Percentiles rank a stretch among this genome's conserved stretches.
Conservation (phyloP, 2,888 invertebrate species). For the Trichacis sp. region DNA sequence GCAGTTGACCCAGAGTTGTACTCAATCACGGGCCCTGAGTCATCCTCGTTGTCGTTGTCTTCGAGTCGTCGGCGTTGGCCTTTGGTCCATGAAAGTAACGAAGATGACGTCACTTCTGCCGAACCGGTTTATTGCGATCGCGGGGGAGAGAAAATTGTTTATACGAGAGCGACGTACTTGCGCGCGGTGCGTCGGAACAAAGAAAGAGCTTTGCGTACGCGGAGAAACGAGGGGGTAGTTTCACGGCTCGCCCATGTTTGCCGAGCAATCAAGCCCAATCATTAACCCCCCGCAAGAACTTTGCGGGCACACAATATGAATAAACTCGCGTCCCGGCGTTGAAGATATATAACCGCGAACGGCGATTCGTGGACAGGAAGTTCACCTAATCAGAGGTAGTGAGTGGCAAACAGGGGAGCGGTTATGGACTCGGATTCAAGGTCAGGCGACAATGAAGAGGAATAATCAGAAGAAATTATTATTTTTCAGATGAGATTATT, state of each 20-base stretch:
- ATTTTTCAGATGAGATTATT: too few relatives aligned
- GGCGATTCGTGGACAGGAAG: conserved; percentile 66
- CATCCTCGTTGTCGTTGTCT: conserved; percentile 42
- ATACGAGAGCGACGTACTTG: neutral
- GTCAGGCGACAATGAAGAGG: neutral
- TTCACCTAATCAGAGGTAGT: conserved; percentile 69
- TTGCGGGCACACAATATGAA: conserved; percentile 29
- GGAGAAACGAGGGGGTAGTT: conserved; percentile 38
- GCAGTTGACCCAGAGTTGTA: conserved; percentile 62
- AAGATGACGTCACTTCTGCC: neutral
- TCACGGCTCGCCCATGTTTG: conserved; percentile 67
- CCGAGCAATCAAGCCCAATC: conserved; percentile 68
- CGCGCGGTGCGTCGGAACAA: neutral
- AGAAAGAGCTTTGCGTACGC: conserved; percentile 6
- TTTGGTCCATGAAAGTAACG: conserved; percentile 14
- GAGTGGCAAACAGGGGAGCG: conserved; percentile 69
- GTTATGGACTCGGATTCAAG: conserved; percentile 42
- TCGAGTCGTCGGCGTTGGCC: conserved; percentile 23
- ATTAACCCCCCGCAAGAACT: conserved; percentile 62
- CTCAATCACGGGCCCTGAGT: conserved; percentile 65
- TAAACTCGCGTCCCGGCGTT: conserved; percentile 37
- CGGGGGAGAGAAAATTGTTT: neutral
- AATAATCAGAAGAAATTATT: too few relatives aligned
- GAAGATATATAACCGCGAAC: conserved; percentile 26
- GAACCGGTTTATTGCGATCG: too few relatives aligned